Percentiles rank a stretch among this genome's conserved stretches.
Conservation (phyloP, 2,888 invertebrate genomes). For the Diarsia brunnea region DNA sequence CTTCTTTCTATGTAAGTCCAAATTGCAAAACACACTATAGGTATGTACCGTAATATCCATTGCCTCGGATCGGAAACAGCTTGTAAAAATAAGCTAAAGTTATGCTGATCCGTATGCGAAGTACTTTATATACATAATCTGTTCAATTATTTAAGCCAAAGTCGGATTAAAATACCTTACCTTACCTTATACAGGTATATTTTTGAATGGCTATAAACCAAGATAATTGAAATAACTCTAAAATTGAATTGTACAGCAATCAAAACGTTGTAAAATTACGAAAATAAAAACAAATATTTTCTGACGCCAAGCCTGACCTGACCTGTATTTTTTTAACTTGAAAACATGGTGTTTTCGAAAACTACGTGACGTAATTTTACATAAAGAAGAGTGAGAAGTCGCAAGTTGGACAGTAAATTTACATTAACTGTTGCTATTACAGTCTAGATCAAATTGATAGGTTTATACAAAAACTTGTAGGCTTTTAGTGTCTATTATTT, state of each 20-base stretch:
- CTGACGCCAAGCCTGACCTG: background rate
- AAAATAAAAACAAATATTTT: background rate
- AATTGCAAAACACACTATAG: no score
- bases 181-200: background rate
- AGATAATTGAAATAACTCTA: background rate
- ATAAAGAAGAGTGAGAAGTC: background rate
- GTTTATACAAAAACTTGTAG: background rate
- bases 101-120: background rate
- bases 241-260: constrained; percentile 15
- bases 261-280: constrained; percentile 7
- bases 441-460: background rate
- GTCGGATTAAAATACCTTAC: background rate
- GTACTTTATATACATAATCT: background rate
- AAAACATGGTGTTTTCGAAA: background rate
- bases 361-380: background rate
- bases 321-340: no score
- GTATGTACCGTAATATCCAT: no score
- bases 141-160: background rate
- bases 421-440: background rate
- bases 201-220: background rate
- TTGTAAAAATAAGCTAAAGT: background rate
- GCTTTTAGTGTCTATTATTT: background rate
- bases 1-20: background rate
- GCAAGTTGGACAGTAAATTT: background rate
- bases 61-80: background rate